Conservation (phyloP, 2,888 invertebrate genomes). For the Drosophila cognata region DNA sequence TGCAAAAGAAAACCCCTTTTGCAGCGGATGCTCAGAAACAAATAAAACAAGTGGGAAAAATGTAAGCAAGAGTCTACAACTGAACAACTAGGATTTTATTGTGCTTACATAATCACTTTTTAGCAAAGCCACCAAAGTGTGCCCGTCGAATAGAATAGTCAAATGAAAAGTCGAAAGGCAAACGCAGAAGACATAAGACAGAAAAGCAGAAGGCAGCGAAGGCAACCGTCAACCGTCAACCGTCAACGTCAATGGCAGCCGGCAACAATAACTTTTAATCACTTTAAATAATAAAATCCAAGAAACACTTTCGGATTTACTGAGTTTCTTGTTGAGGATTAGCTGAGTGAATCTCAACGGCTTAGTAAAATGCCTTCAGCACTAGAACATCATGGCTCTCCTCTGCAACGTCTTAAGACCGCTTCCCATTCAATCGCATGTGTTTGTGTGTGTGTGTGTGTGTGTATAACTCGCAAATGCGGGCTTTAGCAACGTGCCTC, state of each 20-base stretch:
- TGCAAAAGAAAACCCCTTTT: neutral
- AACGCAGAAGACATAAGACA: constrained; percentile 16
- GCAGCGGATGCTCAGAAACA: neutral
- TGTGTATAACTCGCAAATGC: constrained; percentile 40
- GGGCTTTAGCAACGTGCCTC: constrained; percentile 46
- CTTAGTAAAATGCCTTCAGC: constrained; percentile 66
- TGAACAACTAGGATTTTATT: constrained; percentile 58
- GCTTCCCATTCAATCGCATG: constrained; percentile 41
- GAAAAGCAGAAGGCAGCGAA: neutral
- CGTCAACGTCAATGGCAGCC: constrained; percentile 48
- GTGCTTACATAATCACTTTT: constrained; percentile 59
- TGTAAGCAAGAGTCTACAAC: constrained; percentile 28
- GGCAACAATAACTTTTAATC: constrained; percentile 74
- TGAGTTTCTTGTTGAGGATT: constrained; percentile 68
- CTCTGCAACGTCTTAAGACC: constrained; percentile 27
- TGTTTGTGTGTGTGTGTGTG: constrained; percentile 25
- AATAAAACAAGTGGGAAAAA: constrained; percentile 2
- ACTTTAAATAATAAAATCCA: constrained; percentile 79
- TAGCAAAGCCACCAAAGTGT: constrained; percentile 38
- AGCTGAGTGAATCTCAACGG: constrained; percentile 63
- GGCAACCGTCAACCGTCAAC: constrained; percentile 19
- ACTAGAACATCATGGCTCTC: constrained; percentile 47
- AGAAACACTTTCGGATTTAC: constrained; percentile 77
- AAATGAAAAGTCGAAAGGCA: constrained; percentile 55
- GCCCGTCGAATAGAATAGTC: constrained; percentile 33